Evolutionary conservation across 53 echinoderm and acorn worm genomes (phyloP), one percentile per base, ranked within the genome.

Genomic region (Temnopleurus reevesii): DNA sequence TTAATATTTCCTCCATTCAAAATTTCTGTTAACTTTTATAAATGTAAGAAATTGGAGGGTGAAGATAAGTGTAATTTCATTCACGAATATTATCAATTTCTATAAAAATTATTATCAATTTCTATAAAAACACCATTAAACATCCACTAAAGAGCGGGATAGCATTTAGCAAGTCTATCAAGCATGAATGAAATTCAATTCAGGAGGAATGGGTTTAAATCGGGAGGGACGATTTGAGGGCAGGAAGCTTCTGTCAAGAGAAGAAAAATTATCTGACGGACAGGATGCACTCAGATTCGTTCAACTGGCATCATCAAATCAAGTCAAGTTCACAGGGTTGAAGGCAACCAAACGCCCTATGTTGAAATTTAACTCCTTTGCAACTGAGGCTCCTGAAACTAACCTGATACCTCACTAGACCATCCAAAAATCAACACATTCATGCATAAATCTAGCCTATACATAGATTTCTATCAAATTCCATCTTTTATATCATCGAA

Each of bases 231-330:
- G 23, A 41, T 36, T 71, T 38, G 36, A 38, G 21, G 71, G 71
- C 36, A 36, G 41, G 71, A 41, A 71, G 41, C 12, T 41, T 71
- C 41, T 41, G 36, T 36, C 41, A 36, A 71, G 41, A 41, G 41
- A 9, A 36, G 41, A 4, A 63, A 41, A 71, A 71, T 71, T 71
- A 43, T 38, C 71, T 71, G 36, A 36, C 71, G 8, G 41, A 71
- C 71, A 71, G 71, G 71, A 71, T 71, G 71, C 71, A 7, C 71
- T 71, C 35, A n/a, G 41, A 71, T 36, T 71, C 71, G 71, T 71
- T 71, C 71, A 71, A 71, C n/a, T 41, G 71, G 41, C 71, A 71
- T 71, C 41, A 71, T 36, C 38, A 71, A 71, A 71, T 71, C n/a
- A 63, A n/a, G 71, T 71, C 71, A 71, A 71, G 71, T 71, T 71